Evolutionary conservation across 2,113 vertebrate genomes (phyloP).

Genomic region (Urocynchramus pylzowi): DNA sequence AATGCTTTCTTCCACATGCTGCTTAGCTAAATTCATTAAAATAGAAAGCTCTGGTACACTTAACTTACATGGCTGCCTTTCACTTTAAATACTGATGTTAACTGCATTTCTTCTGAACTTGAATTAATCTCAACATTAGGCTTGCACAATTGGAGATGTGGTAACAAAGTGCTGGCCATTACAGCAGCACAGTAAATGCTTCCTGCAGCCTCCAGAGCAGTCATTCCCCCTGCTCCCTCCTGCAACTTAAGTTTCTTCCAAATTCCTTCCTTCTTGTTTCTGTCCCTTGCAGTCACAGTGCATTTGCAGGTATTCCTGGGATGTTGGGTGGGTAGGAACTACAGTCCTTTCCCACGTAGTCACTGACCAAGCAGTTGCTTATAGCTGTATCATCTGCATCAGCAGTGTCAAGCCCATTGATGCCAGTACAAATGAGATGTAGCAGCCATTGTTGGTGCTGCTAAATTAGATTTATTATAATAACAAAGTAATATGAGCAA

Average conservation of each 20-base stretch:
- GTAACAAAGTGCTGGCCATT: background rate
- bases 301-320: background rate
- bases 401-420: background rate
- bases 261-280: background rate
- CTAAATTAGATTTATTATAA: conserved; percentile 6
- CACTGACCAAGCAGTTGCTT: background rate
- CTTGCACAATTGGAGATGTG: background rate
- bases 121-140: background rate
- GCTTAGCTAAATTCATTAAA: background rate
- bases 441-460: background rate
- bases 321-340: background rate
- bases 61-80: background rate
- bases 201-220: background rate
- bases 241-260: background rate
- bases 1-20: background rate
- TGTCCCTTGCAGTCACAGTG: accelerated
- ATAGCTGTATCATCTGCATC: background rate
- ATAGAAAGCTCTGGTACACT: background rate
- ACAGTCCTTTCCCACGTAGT: background rate
- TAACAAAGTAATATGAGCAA: background rate
- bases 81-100: conserved; percentile 8
- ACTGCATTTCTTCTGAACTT: background rate
- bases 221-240: background rate
- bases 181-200: background rate
- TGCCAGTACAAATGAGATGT: background rate